Evolutionary conservation across 2,797 vertebrate genomes (phyloP).

Genomic region (Karalla daura): DNA sequence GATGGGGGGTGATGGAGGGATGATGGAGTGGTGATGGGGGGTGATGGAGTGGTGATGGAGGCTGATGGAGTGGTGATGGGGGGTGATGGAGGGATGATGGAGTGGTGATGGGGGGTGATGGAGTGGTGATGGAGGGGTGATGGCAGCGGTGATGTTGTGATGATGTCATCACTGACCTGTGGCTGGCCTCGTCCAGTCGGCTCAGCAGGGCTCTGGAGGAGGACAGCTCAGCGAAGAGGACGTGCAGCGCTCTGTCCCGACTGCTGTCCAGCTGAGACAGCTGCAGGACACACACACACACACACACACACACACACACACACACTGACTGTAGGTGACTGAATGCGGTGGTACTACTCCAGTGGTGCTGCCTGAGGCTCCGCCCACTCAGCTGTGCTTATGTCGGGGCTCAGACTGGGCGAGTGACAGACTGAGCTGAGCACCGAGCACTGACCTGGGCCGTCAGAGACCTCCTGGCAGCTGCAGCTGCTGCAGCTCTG

Average conservation of each 20-base stretch:
- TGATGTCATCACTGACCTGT: conserved; percentile 75
- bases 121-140: not conserved
- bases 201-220: conserved; percentile 76
- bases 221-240: conserved; percentile 65
- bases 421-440: no score
- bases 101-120: not conserved
- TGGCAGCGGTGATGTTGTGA: not conserved
- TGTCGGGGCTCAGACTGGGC: no score
- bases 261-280: conserved; percentile 82
- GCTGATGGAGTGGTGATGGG: not conserved
- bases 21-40: not conserved
- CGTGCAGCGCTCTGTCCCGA: conserved; percentile 68
- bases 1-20: no score
- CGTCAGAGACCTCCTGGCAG: conserved; percentile 76
- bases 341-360: no score
- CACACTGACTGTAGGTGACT: no score
- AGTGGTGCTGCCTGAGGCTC: no score
- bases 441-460: conserved; percentile 84
- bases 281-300: conserved; percentile 69
- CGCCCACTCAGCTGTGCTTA: no score
- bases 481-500: conserved; percentile 59
- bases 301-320: no score
- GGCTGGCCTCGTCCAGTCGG: conserved; percentile 70
- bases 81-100: not conserved
- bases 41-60: not conserved